These are phyloP conservation scores for Panurus biarmicus DNA, from an alignment of 2,113 vertebrate genomes.

Conservation along the genomic window DNA sequence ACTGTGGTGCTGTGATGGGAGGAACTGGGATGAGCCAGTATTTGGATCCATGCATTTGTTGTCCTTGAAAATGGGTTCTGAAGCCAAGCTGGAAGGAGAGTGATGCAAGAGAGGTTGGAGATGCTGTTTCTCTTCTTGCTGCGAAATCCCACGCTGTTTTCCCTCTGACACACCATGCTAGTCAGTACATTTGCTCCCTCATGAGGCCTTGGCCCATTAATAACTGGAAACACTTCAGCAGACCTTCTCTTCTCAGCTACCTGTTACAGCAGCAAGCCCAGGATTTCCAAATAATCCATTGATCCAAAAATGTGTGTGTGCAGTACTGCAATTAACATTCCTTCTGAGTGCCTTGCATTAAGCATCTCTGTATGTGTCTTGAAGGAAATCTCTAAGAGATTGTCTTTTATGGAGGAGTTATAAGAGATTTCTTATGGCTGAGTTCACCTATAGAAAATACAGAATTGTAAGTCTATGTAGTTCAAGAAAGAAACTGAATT, in stretches of 20 bases:
- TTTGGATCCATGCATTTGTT: not conserved
- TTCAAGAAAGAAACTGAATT: conserved; percentile 67
- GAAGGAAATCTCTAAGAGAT: conserved; percentile 63
- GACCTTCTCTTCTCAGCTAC: not conserved
- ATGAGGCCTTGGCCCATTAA: not conserved
- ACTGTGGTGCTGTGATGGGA: not conserved
- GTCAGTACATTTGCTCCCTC: not conserved
- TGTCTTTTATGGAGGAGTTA: conserved; percentile 57
- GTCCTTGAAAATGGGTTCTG: not conserved
- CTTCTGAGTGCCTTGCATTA: conserved; percentile 8
- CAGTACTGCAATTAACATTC: conserved; percentile 61
- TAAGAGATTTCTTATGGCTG: conserved; percentile 77
- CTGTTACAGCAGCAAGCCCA: not conserved
- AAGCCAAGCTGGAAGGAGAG: not conserved
- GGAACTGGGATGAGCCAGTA: not conserved
- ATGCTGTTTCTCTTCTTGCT: not conserved
- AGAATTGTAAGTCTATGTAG: conserved; percentile 71
- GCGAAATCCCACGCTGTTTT: not conserved
- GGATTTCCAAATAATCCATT: not conserved
- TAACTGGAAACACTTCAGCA: not conserved
- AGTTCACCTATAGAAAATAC: conserved; percentile 75
- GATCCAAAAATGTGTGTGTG: not conserved
- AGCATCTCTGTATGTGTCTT: conserved; percentile 40
- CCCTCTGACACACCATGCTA: not conserved
- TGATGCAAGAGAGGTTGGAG: not conserved